Conservation (phyloP, 2,888 invertebrate genomes). For the Brenthis daphne region DNA sequence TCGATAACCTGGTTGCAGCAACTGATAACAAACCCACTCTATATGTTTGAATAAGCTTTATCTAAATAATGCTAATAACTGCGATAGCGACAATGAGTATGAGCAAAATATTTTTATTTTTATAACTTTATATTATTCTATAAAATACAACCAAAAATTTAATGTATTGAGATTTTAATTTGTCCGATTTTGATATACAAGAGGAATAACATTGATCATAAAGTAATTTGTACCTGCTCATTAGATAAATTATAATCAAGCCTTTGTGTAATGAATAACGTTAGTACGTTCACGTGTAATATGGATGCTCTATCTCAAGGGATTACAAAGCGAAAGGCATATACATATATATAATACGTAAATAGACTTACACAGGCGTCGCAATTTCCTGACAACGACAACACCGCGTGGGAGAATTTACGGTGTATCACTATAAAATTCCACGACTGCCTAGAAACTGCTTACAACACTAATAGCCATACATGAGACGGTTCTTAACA, state of each 20-base stretch:
- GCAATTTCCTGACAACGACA: constrained; percentile 43
- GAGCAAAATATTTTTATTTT: constrained; percentile 29
- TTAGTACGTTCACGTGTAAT: constrained; percentile 2
- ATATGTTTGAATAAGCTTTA: constrained; percentile 48
- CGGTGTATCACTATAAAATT: constrained; percentile 48
- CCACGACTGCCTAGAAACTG: constrained; percentile 36
- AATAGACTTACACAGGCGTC: constrained; percentile 23
- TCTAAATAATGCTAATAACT: constrained; percentile 45
- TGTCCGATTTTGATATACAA: neutral
- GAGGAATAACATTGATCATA: constrained; percentile 3
- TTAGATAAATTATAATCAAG: constrained; percentile 13
- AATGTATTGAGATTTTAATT: neutral
- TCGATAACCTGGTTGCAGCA: constrained; percentile 75
- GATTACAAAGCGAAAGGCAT: constrained; percentile 19
- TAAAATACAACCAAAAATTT: constrained; percentile 17
- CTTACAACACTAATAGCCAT: constrained; percentile 33
- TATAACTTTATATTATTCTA: constrained; percentile 18
- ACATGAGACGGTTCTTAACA: constrained; percentile 51
- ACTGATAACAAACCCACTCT: constrained; percentile 58
- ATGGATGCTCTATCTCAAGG: neutral
- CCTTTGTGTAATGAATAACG: constrained; percentile 21
- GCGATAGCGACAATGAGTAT: constrained; percentile 31
- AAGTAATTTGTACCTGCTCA: neutral
- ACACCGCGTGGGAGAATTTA: constrained; percentile 53
- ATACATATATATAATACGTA: constrained; percentile 6